Evolutionary conservation across 2,888 invertebrate genomes (phyloP), one percentile per base, ranked within the genome.

Genomic region (Psylliodes chrysocephalus): DNA sequence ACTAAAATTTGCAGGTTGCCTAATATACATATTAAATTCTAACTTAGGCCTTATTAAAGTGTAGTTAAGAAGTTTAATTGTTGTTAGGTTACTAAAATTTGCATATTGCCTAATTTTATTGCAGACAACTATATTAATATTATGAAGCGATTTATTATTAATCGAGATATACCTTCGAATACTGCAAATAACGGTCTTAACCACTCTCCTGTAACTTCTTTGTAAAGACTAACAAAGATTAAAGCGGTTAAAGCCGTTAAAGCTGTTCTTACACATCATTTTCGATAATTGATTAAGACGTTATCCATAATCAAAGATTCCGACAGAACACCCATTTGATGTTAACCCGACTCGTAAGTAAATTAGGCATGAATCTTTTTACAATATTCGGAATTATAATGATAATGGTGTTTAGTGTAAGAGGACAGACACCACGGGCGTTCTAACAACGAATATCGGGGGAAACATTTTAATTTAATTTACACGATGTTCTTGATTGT

Each of bases 381-480:
- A 57, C 47, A 57, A 57, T 57, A 57, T 57, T 35, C 35, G 35
- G 57, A 57, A 47, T 57, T 57, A 57, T 47, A 57, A 57, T 57
- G 25, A 47, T 47, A 46, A 47, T 47, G 33, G 19, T 42, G n/a
- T 46, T 18, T 46, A 22, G 15, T 14, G n/a, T 17, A 25, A 54
- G 40, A 25, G 15, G 14, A 25, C 5, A 14, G 42, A 33, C 22
- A 22, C 35, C 35, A 35, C 6, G 4, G 35, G 4, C 35, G 35
- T 12, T n/a, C n/a, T n/a, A n/a, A n/a, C n/a, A n/a, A n/a, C n/a
- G n/a, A n/a, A n/a, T n/a, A n/a, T n/a, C n/a, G n/a, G n/a, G n/a
- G n/a, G n/a, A n/a, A n/a, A n/a, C n/a, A n/a, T n/a, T n/a, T n/a
- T n/a, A n/a, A n/a, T n/a, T n/a, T n/a, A n/a, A n/a, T n/a, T n/a